Evolutionary conservation across 1,140 invertebrate species (phyloP), one percentile per base, ranked within the genome.

Genomic region (Onthophagus taurus): DNA sequence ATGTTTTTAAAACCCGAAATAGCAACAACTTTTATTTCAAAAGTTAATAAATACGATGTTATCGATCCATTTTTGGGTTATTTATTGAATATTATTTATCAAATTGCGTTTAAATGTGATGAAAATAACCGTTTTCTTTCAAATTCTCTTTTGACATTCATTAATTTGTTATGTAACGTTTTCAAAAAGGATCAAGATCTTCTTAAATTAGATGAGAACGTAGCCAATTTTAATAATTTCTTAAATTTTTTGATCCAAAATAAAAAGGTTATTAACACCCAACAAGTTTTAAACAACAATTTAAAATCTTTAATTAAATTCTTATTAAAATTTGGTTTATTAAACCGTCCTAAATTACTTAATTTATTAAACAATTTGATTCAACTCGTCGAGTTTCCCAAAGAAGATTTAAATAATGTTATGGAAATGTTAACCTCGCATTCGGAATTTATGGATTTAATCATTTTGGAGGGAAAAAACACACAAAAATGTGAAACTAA

Each of bases 341-440:
- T 76, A 53, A 57, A 68, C 3, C 52, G 64, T 33, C 50, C 60
- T 24, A 54, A 67, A 54, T 47, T 82, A 46, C 54, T 85, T 11
- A 68, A 69, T 41, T 60, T 73, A 7, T 52, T 84, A 26, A 69
- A 66, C 4, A 66, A 55, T 35, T 55, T 81, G 12, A 73, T 80
- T 12, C 66, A 76, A 35, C 52, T 77, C 1, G 31, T 51, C 9
- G 35, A 16, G 17, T 37, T 58, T n/a, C 42, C 42, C n/a, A 60
- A 74, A 35, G 66, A 74, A 6, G 72, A 78, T 47, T 65, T 71
- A 0, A 67, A 67, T 12, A 67, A 69, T 9, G 57, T 84, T 19
- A 79, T 81, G 47, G 80, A 84, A 51, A 82, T 84, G 81, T 70
- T 76, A n/a, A 73, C 75, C 9, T 77, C 78, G 1, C 81, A 85